Evolutionary conservation across 2,888 invertebrate genomes (phyloP).

Genomic region (Cecidostiba fungosa): DNA sequence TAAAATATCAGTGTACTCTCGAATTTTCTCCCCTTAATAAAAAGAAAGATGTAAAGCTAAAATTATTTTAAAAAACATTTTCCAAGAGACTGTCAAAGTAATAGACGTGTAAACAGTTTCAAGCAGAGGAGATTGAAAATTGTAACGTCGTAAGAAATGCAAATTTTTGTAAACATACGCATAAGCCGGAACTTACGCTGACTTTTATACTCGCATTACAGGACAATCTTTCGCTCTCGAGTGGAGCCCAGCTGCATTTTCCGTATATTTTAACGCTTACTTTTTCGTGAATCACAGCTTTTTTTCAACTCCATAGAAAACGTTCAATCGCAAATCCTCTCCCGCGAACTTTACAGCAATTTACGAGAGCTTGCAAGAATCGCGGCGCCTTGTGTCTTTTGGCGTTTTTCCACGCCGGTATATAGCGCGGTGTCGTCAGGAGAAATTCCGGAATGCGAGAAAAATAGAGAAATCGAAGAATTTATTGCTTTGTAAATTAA

Average conservation of each 20-base stretch:
- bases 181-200: neutral
- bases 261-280: neutral
- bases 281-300: neutral
- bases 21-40: too few species aligned
- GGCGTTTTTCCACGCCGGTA: slow-evolving; percentile 37
- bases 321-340: slow-evolving; percentile 29
- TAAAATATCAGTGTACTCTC: neutral
- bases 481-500: slow-evolving; percentile 3
- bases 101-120: neutral
- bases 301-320: neutral
- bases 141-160: neutral
- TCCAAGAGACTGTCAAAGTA: neutral
- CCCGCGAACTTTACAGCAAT: slow-evolving; percentile 30
- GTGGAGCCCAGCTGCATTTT: neutral
- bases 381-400: slow-evolving; percentile 31
- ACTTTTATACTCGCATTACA: slow-evolving; percentile 5
- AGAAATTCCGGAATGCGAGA: slow-evolving; percentile 4
- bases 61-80: neutral
- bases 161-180: neutral
- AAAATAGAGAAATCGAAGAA: slow-evolving; percentile 13
- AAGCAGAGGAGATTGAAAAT: neutral
- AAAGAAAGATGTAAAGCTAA: too few species aligned
- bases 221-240: slow-evolving; percentile 12
- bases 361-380: slow-evolving; percentile 33
- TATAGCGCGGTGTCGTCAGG: neutral